Evolutionary conservation across 1,140 invertebrate species (phyloP).

Genomic region (Nymphalis io): DNA sequence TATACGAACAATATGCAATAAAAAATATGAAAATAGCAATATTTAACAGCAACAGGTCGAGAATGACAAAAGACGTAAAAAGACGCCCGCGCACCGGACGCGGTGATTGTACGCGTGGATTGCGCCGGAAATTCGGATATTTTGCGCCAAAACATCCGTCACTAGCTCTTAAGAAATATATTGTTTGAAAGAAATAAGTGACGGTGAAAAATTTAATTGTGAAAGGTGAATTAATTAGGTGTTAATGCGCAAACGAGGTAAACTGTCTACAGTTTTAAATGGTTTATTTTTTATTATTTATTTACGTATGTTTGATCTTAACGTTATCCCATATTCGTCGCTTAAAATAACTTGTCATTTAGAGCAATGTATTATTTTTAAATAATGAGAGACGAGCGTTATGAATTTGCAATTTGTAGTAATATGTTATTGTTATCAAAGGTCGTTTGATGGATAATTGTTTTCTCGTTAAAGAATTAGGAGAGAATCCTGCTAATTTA

Average conservation of each 20-base stretch:
- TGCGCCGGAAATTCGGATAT: constrained; percentile 48
- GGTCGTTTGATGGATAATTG: not conserved
- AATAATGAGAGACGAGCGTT: too few species aligned
- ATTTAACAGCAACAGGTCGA: not conserved
- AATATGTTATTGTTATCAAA: too few species aligned
- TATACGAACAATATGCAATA: not conserved
- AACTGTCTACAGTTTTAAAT: constrained; percentile 3
- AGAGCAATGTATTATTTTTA: not conserved
- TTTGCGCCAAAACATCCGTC: constrained; percentile 46
- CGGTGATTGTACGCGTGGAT: constrained; percentile 44
- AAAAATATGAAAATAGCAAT: constrained; percentile 5
- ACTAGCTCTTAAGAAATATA: constrained; percentile 11
- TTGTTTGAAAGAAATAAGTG: not conserved
- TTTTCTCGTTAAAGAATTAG: too few species aligned
- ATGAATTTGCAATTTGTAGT: too few species aligned
- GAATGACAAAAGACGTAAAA: constrained; percentile 23
- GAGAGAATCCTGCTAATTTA: too few species aligned
- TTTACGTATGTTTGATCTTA: not conserved
- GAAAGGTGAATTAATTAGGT: constrained; percentile 22
- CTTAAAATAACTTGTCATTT: not conserved
- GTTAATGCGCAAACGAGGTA: constrained; percentile 18
- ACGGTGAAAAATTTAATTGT: not conserved
- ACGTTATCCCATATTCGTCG: not conserved
- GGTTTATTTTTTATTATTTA: constrained; percentile 12
- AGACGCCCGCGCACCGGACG: constrained; percentile 40